These are phyloP conservation scores for Achatina immaculata DNA, from an alignment of 1,140 invertebrate species.

Conservation along the genomic window DNA sequence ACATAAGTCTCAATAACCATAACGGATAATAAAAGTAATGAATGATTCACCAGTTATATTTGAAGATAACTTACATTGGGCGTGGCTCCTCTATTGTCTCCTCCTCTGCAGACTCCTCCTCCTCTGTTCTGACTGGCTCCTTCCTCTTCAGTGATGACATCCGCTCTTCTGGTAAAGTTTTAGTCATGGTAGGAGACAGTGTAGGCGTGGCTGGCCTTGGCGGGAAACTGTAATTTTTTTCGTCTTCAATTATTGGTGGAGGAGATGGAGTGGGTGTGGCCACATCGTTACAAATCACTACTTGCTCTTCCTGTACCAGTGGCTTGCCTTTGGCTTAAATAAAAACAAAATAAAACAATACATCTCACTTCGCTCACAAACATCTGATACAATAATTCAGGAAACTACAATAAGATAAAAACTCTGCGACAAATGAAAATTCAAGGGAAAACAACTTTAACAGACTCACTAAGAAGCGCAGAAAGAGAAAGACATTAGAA, in stretches of 20 bases:
- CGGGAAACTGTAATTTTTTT: neutral
- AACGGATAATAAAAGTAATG: too few relatives aligned
- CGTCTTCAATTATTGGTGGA: conserved; percentile 24
- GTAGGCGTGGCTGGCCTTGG: conserved; percentile 19
- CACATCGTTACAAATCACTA: conserved; percentile 46
- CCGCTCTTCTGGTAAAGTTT: conserved; percentile 11
- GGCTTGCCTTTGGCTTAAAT: conserved; percentile 16
- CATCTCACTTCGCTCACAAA: too few relatives aligned
- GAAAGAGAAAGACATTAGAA: too few relatives aligned
- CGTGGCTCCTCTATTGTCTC: conserved; percentile 25
- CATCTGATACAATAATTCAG: too few relatives aligned
- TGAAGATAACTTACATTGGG: conserved; percentile 27
- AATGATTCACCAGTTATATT: too few relatives aligned
- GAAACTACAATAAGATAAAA: too few relatives aligned
- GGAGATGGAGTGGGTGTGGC: conserved; percentile 47
- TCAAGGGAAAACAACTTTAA: too few relatives aligned
- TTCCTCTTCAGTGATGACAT: conserved; percentile 32
- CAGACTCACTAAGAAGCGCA: too few relatives aligned
- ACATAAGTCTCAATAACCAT: too few relatives aligned
- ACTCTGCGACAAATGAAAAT: too few relatives aligned
- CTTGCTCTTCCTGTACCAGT: conserved; percentile 1
- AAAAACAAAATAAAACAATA: too few relatives aligned
- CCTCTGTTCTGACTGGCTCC: conserved; percentile 20
- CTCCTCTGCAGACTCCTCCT: conserved; percentile 28
- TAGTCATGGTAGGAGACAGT: neutral